Base-by-base conservation (phyloP, 1,140 invertebrate genomes). In the Nasonia giraulti region DNA sequence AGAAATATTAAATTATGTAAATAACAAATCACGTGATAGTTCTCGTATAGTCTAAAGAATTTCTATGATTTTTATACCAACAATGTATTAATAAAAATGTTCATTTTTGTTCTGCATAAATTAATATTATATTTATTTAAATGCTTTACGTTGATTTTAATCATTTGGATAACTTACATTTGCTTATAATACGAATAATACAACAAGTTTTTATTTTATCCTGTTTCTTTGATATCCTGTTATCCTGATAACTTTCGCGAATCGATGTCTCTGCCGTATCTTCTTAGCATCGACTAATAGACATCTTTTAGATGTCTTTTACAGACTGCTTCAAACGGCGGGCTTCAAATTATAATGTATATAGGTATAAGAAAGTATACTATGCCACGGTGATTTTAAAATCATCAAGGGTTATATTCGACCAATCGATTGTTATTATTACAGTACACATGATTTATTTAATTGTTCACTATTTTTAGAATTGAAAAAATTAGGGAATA, bases 251-350 rank as follows among this genome's bases (percentile, higher is more conserved):
- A 69, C 1, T 74, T 74, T 82, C 62, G 80, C 69, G 27, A 82
- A 55, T 82, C 47, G 17, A 82, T 62, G 80, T 82, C 71, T 71
- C 69, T 37, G 73, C 73, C 31, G 40, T 73, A 73, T 71, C 68
- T 73, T 81, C 68, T 62, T 17, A 62, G 20, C 5, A 62, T n/a
- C 55, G 17, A 20, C 68, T 47, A 17, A 74, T 40, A 74, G 33
- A 74, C 33, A 20, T 74, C 73, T 74, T 33, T 37, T 74, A 74
- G 73, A 74, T 37, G 17, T 74, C 73, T 74, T 74, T 40, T 33
- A 14, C 27, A 69, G 69, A 69, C 2, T 8, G 8, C 68, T 69
- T 69, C 27, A 12, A 27, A 37, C 2, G 33, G 3, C 33, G 33
- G 33, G 3, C 3, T 37, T 37, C 33, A 37, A 71, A 23, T 10